A percentile compares a stretch with the other conserved stretches of the same genome.
Evolutionary conservation across 2,113 vertebrate genomes (phyloP).

Genomic region (Heterochromis multidens): DNA sequence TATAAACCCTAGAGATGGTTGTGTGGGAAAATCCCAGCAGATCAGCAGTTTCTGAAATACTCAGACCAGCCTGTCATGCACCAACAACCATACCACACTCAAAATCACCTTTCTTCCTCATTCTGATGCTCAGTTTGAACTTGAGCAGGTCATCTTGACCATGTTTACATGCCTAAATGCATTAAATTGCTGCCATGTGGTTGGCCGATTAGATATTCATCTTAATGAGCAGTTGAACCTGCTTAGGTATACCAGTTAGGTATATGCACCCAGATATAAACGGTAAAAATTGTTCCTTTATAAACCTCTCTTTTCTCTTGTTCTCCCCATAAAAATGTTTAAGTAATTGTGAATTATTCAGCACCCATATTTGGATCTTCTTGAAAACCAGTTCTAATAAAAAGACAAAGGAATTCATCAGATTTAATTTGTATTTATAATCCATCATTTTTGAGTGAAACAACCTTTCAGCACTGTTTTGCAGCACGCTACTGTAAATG

Average conservation of each 20-base stretch:
- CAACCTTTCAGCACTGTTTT: neutral
- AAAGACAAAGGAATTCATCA: neutral
- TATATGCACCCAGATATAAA: neutral
- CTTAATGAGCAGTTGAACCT: neutral
- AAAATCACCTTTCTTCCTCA: too few species aligned
- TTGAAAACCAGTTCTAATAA: neutral
- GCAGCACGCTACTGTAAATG: slow-evolving; percentile 5
- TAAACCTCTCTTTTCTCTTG: neutral
- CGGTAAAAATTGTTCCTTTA: neutral
- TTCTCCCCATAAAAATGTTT: slow-evolving; percentile 8
- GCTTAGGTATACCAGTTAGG: too few species aligned
- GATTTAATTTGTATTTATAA: neutral
- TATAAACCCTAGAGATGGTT: too few species aligned
- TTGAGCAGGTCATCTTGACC: too few species aligned
- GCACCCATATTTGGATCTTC: neutral
- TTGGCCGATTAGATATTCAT: too few species aligned
- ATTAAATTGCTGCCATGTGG: too few species aligned
- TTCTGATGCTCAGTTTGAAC: too few species aligned
- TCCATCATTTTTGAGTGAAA: neutral
- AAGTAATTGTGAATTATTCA: slow-evolving; percentile 8
- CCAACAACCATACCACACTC: too few species aligned
- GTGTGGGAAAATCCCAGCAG: too few species aligned
- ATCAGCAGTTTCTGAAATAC: too few species aligned
- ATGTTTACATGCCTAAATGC: too few species aligned
- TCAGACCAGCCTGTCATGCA: too few species aligned